phyloP scores from a whole-genome alignment of 2,113 vertebrate genomes.

The Hemiprocne comata region DNA sequence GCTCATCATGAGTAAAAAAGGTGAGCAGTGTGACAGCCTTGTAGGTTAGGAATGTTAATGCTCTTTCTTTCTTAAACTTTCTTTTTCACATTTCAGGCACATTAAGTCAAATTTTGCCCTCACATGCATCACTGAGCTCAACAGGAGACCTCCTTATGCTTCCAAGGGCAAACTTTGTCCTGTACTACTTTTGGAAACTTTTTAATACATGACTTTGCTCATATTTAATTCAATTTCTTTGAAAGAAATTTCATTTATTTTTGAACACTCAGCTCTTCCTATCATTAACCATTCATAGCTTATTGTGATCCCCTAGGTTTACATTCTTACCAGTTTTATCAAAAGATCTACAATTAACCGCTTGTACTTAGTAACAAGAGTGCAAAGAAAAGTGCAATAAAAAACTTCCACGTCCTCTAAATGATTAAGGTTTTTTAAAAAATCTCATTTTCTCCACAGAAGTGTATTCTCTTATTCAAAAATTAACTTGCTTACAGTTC shows the following conservation, averaged over 20 bases:
- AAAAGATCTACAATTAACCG: not conserved
- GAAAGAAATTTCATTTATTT: not conserved
- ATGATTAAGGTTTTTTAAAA: not conserved
- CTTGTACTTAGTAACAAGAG: not conserved
- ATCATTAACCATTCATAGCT: not conserved
- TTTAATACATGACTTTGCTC: not conserved
- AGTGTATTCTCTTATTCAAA: not conserved
- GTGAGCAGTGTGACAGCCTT: not conserved
- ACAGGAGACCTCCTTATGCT: slow-evolving; percentile 28
- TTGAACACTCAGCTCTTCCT: not conserved
- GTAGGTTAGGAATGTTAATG: not conserved
- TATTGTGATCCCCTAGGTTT: not conserved
- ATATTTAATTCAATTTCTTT: not conserved
- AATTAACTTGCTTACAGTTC: not conserved
- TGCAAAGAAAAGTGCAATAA: not conserved
- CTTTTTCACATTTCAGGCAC: not conserved
- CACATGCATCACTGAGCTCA: slow-evolving; percentile 44
- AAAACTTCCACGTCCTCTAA: not conserved
- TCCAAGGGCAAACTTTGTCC: slow-evolving; percentile 25
- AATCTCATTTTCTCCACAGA: not conserved
- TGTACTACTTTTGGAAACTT: not conserved
- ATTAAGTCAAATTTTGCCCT: slow-evolving; percentile 37
- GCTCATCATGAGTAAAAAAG: not conserved
- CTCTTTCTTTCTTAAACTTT: not conserved
- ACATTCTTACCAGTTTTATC: not conserved